These are phyloP conservation scores for Dromiciops gliroides DNA, from an alignment of 2,113 vertebrate species.

Conservation along the genomic window DNA sequence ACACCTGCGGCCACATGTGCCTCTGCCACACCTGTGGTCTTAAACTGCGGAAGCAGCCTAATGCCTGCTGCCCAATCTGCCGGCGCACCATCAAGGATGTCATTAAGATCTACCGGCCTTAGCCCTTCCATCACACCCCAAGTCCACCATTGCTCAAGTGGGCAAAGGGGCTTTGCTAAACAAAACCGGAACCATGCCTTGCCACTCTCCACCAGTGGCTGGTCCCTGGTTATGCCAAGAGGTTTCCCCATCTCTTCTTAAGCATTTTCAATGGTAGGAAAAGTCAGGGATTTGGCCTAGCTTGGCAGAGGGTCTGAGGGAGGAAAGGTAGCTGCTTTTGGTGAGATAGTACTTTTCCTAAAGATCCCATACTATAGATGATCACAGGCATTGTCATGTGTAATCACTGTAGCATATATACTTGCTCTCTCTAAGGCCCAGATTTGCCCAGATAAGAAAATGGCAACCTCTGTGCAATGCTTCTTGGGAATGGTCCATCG, in stretches of 20 bases:
- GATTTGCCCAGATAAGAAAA: slow-evolving; percentile 51
- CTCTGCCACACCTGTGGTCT: slow-evolving; percentile 96
- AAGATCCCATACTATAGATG: slow-evolving; percentile 28
- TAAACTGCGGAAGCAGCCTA: slow-evolving; percentile 95
- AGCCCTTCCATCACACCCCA: slow-evolving; percentile 65
- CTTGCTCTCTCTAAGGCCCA: background rate
- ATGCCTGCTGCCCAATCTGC: slow-evolving; percentile 98
- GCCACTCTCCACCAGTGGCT: background rate
- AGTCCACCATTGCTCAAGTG: background rate
- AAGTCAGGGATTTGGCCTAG: background rate
- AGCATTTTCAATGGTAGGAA: slow-evolving; percentile 24
- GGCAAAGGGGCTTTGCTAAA: slow-evolving; percentile 57
- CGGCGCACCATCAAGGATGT: slow-evolving; percentile 97
- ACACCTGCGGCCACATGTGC: slow-evolving; percentile 99
- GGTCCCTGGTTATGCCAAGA: slow-evolving; percentile 30
- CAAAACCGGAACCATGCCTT: background rate
- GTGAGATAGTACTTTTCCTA: slow-evolving; percentile 49
- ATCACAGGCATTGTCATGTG: slow-evolving; percentile 65
- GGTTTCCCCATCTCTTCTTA: slow-evolving; percentile 14
- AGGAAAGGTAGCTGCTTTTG: slow-evolving; percentile 13
- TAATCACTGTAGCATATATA: slow-evolving; percentile 5
- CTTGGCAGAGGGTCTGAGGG: background rate
- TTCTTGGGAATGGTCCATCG: slow-evolving; percentile 78
- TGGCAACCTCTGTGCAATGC: slow-evolving; percentile 54
- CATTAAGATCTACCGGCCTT: slow-evolving; percentile 98